These are phyloP conservation scores for Cephonodes hylas DNA, from an alignment of 2,888 invertebrate genomes.

Conservation along the genomic window DNA sequence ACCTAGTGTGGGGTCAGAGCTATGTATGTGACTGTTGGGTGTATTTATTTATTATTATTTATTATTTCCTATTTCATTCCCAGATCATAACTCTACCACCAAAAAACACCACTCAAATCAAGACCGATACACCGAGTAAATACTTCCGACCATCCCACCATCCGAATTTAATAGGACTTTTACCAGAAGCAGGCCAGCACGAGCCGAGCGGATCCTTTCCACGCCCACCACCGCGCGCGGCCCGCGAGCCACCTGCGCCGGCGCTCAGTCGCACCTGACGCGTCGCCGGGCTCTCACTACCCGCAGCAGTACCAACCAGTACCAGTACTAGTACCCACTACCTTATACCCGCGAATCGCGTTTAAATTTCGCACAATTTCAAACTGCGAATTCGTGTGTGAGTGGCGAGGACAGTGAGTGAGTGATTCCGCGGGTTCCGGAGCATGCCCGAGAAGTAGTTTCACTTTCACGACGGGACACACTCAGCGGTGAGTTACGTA, in stretches of 20 bases:
- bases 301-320: conserved; percentile 22
- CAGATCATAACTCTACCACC: too few relatives aligned
- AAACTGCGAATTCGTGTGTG: conserved; percentile 52
- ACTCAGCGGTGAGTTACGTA: conserved; percentile 56
- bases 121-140: not conserved
- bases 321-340: conserved; percentile 21
- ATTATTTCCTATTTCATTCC: too few relatives aligned
- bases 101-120: not conserved
- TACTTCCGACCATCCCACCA: not conserved
- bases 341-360: conserved; percentile 33
- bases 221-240: conserved; percentile 35
- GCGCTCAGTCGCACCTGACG: conserved; percentile 59
- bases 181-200: conserved; percentile 12
- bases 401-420: conserved; percentile 56
- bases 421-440: conserved; percentile 25
- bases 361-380: conserved; percentile 42
- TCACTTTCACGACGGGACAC: conserved; percentile 74
- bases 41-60: too few relatives aligned
- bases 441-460: conserved; percentile 64
- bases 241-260: conserved; percentile 36
- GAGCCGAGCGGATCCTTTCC: conserved; percentile 23
- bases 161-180: not conserved
- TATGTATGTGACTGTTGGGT: too few relatives aligned
- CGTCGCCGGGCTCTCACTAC: conserved; percentile 39
- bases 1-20: too few relatives aligned